Conservation (phyloP, 2,113 vertebrate genomes). For the Paedocypris sp. region DNA sequence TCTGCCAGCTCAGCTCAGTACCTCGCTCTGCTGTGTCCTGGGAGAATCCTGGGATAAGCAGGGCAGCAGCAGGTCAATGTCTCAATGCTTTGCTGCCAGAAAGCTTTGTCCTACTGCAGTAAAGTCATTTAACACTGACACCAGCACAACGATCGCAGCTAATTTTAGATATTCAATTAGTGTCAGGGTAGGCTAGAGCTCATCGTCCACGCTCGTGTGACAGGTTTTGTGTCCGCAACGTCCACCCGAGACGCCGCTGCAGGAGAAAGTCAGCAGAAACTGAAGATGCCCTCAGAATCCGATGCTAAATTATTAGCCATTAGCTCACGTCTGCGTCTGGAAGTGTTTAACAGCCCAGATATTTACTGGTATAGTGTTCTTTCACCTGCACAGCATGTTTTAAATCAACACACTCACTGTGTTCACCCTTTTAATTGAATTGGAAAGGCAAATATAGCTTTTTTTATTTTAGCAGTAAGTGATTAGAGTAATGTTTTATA, state of each 20-base stretch:
- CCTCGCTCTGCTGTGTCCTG: neutral
- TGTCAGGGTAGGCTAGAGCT: slow-evolving; percentile 6
- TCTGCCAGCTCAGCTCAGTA: neutral
- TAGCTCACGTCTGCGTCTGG: slow-evolving; percentile 11
- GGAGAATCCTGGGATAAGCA: slow-evolving; percentile 1
- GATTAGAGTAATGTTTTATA: neutral
- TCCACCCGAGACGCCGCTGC: slow-evolving; percentile 1
- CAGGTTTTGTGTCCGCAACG: slow-evolving; percentile 13
- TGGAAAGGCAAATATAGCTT: slow-evolving; percentile 25
- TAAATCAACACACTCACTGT: slow-evolving; percentile 25
- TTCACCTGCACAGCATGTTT: slow-evolving; percentile 25
- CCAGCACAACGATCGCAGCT: slow-evolving; percentile 6
- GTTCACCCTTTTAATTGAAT: slow-evolving; percentile 31
- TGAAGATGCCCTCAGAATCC: slow-evolving; percentile 8
- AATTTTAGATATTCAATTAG: slow-evolving; percentile 42
- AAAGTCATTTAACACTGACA: slow-evolving; percentile 30
- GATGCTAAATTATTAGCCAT: slow-evolving; percentile 20
- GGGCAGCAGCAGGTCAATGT: slow-evolving; percentile 6
- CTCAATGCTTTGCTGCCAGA: neutral
- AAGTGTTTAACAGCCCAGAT: slow-evolving; percentile 20
- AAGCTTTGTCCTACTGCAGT: slow-evolving; percentile 20
- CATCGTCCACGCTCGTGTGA: slow-evolving; percentile 11
- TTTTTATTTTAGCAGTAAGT: slow-evolving; percentile 24
- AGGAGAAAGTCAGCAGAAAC: slow-evolving; percentile 18
- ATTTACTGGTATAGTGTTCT: slow-evolving; percentile 31